These are phyloP conservation scores for Gobionotothen gibberifrons DNA, from an alignment of 2,797 vertebrate genomes.

Conservation along the genomic window DNA sequence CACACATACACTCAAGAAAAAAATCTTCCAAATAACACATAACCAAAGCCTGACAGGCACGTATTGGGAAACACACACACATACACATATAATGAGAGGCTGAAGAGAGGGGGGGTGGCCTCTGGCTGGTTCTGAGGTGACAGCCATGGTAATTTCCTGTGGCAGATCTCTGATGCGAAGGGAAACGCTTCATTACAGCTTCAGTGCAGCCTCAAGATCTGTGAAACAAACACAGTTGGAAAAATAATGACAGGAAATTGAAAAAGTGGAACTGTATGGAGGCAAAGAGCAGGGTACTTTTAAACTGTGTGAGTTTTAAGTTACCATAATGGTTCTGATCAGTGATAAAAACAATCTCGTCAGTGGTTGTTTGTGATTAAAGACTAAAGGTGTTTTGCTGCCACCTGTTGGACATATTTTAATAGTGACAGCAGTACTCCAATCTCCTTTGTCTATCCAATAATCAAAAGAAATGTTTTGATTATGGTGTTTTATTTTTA, in stretches of 20 bases:
- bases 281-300: background rate
- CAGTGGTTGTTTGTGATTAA: too few relatives aligned
- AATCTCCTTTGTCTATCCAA: background rate
- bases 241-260: conserved; percentile 7
- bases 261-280: background rate
- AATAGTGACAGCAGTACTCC: background rate
- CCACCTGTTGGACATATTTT: conserved; percentile 69
- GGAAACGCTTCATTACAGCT: conserved; percentile 71
- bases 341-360: background rate
- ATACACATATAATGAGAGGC: conserved; percentile 49
- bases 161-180: conserved; percentile 70
- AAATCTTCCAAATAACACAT: conserved; percentile 32
- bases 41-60: conserved; percentile 38
- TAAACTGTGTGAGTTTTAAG: background rate
- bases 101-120: conserved; percentile 42
- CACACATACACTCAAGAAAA: conserved; percentile 23
- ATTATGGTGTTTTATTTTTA: background rate
- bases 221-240: conserved; percentile 25
- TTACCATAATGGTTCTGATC: background rate
- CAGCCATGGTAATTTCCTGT: conserved; percentile 80
- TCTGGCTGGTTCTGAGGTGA: conserved; percentile 68
- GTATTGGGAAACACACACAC: conserved; percentile 43
- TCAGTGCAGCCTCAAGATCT: conserved; percentile 40
- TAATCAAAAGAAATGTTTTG: background rate
- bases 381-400: conserved; percentile 53